A percentile compares a stretch with the other conserved stretches of the same genome.
Evolutionary conservation across 92 coral and sea anemone species (phyloP).

Genomic region (Paramuricea clavata): DNA sequence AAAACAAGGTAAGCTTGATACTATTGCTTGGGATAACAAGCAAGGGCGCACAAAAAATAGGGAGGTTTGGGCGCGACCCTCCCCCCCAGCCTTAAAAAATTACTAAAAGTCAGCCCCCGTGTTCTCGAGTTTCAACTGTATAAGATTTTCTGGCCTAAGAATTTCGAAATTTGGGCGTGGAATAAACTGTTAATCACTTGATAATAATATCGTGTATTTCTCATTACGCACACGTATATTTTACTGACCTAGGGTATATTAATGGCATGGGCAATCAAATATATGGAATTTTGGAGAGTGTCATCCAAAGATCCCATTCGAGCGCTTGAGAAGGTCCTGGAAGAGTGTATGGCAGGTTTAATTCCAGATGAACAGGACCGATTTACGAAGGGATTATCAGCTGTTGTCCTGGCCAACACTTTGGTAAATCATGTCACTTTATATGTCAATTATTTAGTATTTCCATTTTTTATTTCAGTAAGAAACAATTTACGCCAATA

Average conservation of each 20-base stretch:
- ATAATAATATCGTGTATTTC: background rate
- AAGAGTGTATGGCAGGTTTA: background rate
- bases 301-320: background rate
- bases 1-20: background rate
- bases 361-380: background rate
- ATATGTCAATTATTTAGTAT: too few relatives aligned
- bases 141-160: too few relatives aligned
- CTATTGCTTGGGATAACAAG: too few relatives aligned
- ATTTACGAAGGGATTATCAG: conserved; percentile 28
- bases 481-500: too few relatives aligned
- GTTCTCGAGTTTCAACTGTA: too few relatives aligned
- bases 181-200: too few relatives aligned
- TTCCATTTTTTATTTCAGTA: too few relatives aligned
- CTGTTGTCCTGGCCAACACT: conserved; percentile 37
- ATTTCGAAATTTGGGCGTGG: too few relatives aligned
- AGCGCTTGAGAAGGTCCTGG: background rate
- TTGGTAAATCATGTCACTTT: conserved; percentile 7
- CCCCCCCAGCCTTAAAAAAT: too few relatives aligned
- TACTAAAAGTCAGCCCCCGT: too few relatives aligned
- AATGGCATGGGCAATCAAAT: background rate
- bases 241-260: background rate
- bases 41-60: too few relatives aligned
- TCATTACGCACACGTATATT: background rate
- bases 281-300: background rate
- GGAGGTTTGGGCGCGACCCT: too few relatives aligned